These are phyloP conservation scores for Stomatorhinus walkeri DNA, from an alignment of 2,797 vertebrate species.

Conservation along the genomic window DNA sequence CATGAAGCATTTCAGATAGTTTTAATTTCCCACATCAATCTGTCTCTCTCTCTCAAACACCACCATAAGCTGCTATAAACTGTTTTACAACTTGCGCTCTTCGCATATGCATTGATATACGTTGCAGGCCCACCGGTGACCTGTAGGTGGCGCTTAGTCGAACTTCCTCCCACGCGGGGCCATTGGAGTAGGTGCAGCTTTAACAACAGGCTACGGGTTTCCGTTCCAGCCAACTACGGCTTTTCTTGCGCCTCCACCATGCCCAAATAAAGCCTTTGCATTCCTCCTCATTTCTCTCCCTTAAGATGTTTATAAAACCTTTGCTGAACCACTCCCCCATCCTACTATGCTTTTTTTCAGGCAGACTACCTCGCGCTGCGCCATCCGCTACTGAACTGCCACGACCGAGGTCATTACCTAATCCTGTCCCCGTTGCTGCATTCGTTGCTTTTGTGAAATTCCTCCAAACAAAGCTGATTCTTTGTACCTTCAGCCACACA, in stretches of 20 bases:
- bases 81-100: not conserved
- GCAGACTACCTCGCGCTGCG: not conserved
- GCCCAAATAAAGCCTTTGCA: slow-evolving; percentile 77
- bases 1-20: not conserved
- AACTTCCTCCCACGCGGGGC: slow-evolving; percentile 1
- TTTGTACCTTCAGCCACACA: not conserved
- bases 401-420: not conserved
- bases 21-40: not conserved
- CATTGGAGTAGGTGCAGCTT: slow-evolving; percentile 43
- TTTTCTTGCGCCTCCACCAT: slow-evolving; percentile 51
- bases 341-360: not conserved
- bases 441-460: not conserved
- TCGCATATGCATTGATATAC: not conserved
- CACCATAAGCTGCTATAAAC: not conserved
- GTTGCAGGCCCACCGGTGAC: slow-evolving; percentile 39
- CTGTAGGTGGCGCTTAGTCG: slow-evolving; percentile 40
- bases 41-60: not conserved
- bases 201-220: slow-evolving; percentile 36
- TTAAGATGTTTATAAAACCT: slow-evolving; percentile 65
- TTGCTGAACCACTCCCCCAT: slow-evolving; percentile 24
- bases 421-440: not conserved
- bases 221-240: slow-evolving; percentile 29
- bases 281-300: slow-evolving; percentile 54
- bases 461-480: not conserved
- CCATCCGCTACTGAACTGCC: not conserved